phyloP scores from a whole-genome alignment of 2,797 vertebrate genomes.

The Rallus crepitans region DNA sequence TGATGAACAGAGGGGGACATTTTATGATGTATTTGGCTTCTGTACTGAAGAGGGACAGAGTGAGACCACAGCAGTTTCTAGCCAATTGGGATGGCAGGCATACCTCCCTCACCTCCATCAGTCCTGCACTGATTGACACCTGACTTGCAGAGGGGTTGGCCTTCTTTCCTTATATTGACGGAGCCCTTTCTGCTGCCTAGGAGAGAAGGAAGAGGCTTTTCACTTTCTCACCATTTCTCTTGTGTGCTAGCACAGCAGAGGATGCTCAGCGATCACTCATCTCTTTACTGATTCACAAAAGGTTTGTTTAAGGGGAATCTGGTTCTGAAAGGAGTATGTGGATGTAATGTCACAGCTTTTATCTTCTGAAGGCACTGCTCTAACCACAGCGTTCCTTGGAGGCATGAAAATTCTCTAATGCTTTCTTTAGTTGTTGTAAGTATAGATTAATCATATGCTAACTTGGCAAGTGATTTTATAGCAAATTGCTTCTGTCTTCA shows the following conservation, averaged over 20 bases:
- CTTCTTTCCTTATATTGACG: neutral
- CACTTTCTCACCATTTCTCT: neutral
- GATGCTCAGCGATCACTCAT: neutral
- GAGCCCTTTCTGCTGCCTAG: neutral
- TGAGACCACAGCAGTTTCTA: neutral
- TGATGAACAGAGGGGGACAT: neutral
- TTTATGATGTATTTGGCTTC: neutral
- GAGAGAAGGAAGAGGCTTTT: neutral
- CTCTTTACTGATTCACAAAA: neutral
- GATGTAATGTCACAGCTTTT: neutral
- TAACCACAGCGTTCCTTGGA: neutral
- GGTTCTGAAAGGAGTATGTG: neutral
- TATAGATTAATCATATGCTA: neutral
- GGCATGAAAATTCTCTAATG: neutral
- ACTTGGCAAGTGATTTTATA: neutral
- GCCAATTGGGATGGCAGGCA: neutral
- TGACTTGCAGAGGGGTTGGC: fast-evolving
- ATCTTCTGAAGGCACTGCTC: neutral
- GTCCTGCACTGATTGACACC: neutral
- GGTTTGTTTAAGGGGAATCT: neutral
- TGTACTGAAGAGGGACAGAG: neutral
- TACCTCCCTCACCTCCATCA: neutral
- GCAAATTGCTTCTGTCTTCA: neutral
- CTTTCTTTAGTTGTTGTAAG: conserved; percentile 9
- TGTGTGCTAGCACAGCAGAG: neutral